phyloP scores from a whole-genome alignment of 2,888 invertebrate genomes.

The Zaprionus lineosus region DNA sequence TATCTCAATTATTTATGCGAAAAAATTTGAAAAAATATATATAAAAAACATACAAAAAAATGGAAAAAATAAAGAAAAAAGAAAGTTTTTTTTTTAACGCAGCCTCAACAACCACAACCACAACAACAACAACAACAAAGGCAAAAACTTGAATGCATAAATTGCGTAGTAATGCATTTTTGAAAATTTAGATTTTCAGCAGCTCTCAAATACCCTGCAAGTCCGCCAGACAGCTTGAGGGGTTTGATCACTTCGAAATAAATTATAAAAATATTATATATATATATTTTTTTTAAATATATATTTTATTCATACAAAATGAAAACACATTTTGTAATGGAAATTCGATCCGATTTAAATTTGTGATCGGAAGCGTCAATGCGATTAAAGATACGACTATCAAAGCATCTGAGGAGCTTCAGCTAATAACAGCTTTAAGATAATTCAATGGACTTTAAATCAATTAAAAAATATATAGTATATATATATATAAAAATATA shows the following conservation, averaged over 20 bases:
- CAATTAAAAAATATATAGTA: too few species aligned
- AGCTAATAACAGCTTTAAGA: too few species aligned
- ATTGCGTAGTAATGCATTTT: constrained; percentile 40
- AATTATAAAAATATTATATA: not conserved
- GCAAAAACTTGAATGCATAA: constrained; percentile 10
- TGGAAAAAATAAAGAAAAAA: constrained; percentile 6
- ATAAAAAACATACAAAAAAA: constrained; percentile 12
- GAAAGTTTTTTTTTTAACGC: constrained; percentile 40
- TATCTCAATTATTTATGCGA: constrained; percentile 41
- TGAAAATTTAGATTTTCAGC: constrained; percentile 38
- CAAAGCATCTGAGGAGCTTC: too few species aligned
- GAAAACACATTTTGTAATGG: too few species aligned
- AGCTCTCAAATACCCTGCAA: constrained; percentile 5
- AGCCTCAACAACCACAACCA: constrained; percentile 11
- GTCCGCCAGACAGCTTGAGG: not conserved
- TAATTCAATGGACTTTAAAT: too few species aligned
- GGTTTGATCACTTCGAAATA: not conserved
- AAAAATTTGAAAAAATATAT: too few species aligned
- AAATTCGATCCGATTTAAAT: too few species aligned
- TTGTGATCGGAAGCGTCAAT: too few species aligned
- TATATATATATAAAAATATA: too few species aligned
- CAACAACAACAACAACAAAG: constrained; percentile 3
- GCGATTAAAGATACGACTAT: too few species aligned
- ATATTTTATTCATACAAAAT: too few species aligned
- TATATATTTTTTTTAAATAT: not conserved